Conservation (phyloP, 92 coral and sea anemone genomes). For the Blastomussa wellsi region DNA sequence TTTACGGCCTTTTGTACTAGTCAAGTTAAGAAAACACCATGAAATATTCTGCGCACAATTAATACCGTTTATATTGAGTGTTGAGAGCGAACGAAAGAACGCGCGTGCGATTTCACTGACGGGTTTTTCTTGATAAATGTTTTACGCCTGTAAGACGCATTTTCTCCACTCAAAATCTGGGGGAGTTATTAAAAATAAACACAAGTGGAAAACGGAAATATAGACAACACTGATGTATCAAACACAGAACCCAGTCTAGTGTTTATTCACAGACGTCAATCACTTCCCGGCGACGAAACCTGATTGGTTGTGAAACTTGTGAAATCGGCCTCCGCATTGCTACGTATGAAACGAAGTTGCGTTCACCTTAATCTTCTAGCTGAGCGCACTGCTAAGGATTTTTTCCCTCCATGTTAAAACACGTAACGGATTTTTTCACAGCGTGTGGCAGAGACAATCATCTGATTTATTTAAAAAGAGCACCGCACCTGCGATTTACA, state of each 20-base stretch:
- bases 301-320: slow-evolving; percentile 63
- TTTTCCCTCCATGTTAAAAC: neutral
- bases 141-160: slow-evolving; percentile 22
- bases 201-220: slow-evolving; percentile 70
- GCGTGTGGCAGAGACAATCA: slow-evolving; percentile 17
- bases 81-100: slow-evolving; percentile 9
- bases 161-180: slow-evolving; percentile 47
- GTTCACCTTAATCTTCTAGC: neutral
- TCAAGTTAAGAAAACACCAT: slow-evolving; percentile 32
- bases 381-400: slow-evolving; percentile 1
- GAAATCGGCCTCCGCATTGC: slow-evolving; percentile 26
- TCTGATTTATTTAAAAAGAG: neutral
- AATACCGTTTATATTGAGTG: slow-evolving; percentile 20
- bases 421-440: slow-evolving; percentile 27
- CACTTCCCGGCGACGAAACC: slow-evolving; percentile 30
- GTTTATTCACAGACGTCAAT: slow-evolving; percentile 69
- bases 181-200: slow-evolving; percentile 64
- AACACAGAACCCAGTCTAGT: slow-evolving; percentile 61
- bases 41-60: slow-evolving; percentile 33
- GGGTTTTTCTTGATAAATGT: neutral
- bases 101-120: neutral
- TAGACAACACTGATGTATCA: slow-evolving; percentile 66
- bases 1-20: slow-evolving; percentile 47
- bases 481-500: slow-evolving; percentile 22
- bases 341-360: slow-evolving; percentile 10